phyloP scores from a whole-genome alignment of 2,888 invertebrate genomes.

The Sarcophaga variegata region DNA sequence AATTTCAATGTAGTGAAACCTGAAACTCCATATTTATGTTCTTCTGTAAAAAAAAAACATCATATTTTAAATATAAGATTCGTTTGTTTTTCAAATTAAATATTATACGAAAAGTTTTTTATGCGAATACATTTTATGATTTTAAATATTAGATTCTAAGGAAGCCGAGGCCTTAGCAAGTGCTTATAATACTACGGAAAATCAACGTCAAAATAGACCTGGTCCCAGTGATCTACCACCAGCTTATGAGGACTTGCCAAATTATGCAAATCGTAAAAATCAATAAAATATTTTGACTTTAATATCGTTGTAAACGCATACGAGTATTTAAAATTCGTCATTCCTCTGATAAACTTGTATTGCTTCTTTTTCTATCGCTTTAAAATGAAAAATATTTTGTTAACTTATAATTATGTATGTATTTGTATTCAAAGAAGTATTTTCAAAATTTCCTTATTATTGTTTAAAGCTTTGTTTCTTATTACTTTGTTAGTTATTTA shows the following conservation, averaged over 20 bases:
- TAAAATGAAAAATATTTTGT: conserved; percentile 10
- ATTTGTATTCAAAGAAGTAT: not conserved
- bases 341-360: conserved; percentile 46
- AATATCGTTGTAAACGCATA: not conserved
- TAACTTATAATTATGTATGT: not conserved
- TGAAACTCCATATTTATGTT: conserved; percentile 44
- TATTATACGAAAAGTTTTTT: not conserved
- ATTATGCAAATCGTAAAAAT: conserved; percentile 89
- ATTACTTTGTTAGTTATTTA: not conserved
- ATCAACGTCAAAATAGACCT: conserved; percentile 82
- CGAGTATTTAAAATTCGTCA: conserved; percentile 31
- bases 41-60: conserved; percentile 14
- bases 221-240: conserved; percentile 94
- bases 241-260: conserved; percentile 92
- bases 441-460: not conserved
- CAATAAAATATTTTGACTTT: conserved; percentile 82
- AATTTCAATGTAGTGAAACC: conserved; percentile 60
- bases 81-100: not conserved
- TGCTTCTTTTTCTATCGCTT: conserved; percentile 21
- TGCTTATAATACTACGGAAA: conserved; percentile 94
- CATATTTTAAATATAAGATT: conserved; percentile 61
- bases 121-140: conserved; percentile 7
- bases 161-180: conserved; percentile 95
- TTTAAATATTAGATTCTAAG: conserved; percentile 88
- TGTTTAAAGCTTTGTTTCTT: conserved; percentile 4